Conservation (phyloP, 2,888 invertebrate genomes). For the Nebria salina region DNA sequence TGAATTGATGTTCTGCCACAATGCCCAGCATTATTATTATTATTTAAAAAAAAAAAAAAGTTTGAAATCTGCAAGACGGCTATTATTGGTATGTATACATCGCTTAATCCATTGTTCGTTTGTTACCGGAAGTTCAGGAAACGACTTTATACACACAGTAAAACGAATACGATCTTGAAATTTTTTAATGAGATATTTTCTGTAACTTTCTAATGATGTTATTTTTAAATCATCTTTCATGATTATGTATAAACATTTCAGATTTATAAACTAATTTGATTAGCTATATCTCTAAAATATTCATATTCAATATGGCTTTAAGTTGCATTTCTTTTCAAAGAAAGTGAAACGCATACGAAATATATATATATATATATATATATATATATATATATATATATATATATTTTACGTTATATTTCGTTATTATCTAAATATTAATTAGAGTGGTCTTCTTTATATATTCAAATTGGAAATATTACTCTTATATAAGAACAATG, state of each 20-base stretch:
- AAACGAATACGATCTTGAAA: neutral
- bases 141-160: neutral
- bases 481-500: neutral
- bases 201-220: neutral
- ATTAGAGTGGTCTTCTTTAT: neutral
- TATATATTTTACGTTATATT: too few relatives aligned
- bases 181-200: neutral
- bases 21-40: constrained; percentile 28
- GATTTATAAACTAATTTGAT: too few relatives aligned
- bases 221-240: neutral
- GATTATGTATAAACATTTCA: too few relatives aligned
- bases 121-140: neutral
- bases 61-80: constrained; percentile 11
- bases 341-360: too few relatives aligned
- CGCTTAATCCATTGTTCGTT: neutral
- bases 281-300: too few relatives aligned
- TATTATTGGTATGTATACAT: neutral
- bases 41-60: constrained; percentile 1
- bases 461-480: neutral
- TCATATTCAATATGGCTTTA: too few relatives aligned
- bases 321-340: too few relatives aligned
- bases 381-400: too few relatives aligned
- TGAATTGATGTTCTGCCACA: constrained; percentile 25
- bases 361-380: too few relatives aligned
- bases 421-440: too few relatives aligned